These are phyloP conservation scores for Babyrousa celebensis DNA, from an alignment of 2,797 vertebrate genomes.

Conservation along the genomic window DNA sequence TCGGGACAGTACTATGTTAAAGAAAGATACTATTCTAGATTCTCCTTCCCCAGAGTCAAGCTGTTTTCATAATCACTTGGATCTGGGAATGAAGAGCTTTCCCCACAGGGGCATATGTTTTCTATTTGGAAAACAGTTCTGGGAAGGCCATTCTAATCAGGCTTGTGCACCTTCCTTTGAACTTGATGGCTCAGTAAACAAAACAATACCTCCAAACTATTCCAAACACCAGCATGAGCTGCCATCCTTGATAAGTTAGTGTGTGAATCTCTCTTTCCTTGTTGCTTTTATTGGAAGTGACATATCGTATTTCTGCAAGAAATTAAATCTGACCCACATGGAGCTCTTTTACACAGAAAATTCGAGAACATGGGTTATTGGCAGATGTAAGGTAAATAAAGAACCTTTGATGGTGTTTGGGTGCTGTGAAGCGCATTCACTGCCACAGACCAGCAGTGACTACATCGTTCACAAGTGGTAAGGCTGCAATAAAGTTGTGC, in stretches of 20 bases:
- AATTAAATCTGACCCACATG: conserved; percentile 84
- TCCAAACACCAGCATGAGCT: conserved; percentile 80
- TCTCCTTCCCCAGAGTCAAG: conserved; percentile 39
- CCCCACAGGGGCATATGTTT: conserved; percentile 75
- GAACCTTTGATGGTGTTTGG: conserved; percentile 80
- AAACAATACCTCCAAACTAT: conserved; percentile 73
- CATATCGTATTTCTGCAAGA: conserved; percentile 82
- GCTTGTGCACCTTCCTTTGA: conserved; percentile 83
- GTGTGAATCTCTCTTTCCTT: conserved; percentile 74
- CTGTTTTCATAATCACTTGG: conserved; percentile 70
- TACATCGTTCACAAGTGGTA: conserved; percentile 72
- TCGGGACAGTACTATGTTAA: conserved; percentile 22
- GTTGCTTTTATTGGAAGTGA: conserved; percentile 85
- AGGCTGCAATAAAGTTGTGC: neutral
- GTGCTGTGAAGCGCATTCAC: conserved; percentile 80
- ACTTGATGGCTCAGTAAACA: conserved; percentile 78
- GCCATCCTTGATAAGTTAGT: conserved; percentile 78
- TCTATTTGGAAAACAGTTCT: conserved; percentile 79
- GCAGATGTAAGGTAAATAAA: conserved; percentile 85
- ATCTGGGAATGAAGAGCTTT: conserved; percentile 58
- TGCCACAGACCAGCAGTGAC: conserved; percentile 78
- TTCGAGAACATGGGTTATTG: conserved; percentile 81
- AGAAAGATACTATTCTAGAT: conserved; percentile 1
- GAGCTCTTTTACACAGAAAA: conserved; percentile 80
- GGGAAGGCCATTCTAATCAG: conserved; percentile 70